Evolutionary conservation across 2,797 vertebrate species (phyloP).

Genomic region (Geotrypetes seraphini): DNA sequence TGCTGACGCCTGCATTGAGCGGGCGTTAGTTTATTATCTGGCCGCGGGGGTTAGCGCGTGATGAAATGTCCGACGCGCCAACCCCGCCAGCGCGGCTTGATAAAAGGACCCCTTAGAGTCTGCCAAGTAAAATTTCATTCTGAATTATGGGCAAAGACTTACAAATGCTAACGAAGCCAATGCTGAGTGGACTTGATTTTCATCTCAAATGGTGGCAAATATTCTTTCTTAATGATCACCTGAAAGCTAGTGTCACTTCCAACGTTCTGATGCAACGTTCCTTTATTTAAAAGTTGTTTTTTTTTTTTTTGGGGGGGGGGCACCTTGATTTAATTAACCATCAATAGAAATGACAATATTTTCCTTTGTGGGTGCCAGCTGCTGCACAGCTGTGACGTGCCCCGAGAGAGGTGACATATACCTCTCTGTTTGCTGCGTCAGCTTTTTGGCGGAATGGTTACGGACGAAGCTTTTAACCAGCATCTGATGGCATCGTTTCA

Average conservation of each 20-base stretch:
- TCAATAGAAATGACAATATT: constrained; percentile 8
- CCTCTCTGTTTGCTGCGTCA: background rate
- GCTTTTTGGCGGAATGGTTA: constrained; percentile 13
- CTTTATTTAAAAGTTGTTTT: constrained; percentile 33
- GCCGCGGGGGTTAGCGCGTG: no score
- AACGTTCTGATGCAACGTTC: constrained; percentile 16
- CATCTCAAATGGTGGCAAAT: background rate
- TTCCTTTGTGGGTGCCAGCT: constrained; percentile 8
- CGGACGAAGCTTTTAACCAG: background rate
- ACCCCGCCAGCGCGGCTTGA: no score
- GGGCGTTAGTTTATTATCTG: no score
- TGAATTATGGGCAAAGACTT: background rate
- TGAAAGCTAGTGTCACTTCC: no score
- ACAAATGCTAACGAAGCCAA: background rate
- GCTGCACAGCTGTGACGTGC: background rate
- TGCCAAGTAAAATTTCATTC: constrained; percentile 9
- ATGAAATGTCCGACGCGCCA: no score
- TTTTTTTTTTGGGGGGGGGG: no score
- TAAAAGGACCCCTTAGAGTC: no score
- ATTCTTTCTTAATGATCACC: no score
- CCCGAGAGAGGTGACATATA: rapidly evolving
- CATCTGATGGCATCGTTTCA: constrained; percentile 1
- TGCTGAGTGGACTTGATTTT: background rate
- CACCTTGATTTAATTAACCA: constrained; percentile 28
- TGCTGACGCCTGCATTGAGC: no score